Percentiles rank a stretch among this genome's conserved stretches.
phyloP scores from a whole-genome alignment of 2,888 invertebrate genomes.

The Cactoblastis cactorum region DNA sequence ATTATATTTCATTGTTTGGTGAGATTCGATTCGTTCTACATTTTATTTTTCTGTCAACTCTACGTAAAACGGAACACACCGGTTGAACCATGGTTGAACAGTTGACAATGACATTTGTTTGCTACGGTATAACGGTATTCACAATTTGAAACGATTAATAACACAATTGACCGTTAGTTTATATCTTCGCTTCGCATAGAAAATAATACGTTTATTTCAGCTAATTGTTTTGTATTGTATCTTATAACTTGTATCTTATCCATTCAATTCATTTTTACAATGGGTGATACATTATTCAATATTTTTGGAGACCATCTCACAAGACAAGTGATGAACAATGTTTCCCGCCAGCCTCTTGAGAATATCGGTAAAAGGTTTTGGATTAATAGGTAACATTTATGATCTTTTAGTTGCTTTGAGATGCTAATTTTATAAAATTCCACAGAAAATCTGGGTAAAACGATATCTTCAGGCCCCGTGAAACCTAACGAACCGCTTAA shows the following conservation, averaged over 20 bases:
- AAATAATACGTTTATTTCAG: not conserved
- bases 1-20: no score
- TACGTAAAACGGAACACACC: no score
- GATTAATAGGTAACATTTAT: not conserved
- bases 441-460: constrained; percentile 66
- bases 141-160: not conserved
- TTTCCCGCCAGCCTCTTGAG: constrained; percentile 56
- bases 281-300: constrained; percentile 61
- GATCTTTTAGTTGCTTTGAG: not conserved
- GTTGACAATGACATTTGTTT: no score
- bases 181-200: no score
- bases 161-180: not conserved
- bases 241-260: not conserved
- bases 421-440: constrained; percentile 13
- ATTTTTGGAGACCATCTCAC: constrained; percentile 62
- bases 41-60: no score
- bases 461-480: constrained; percentile 45
- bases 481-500: constrained; percentile 63
- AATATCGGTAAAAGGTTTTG: constrained; percentile 51
- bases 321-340: constrained; percentile 51
- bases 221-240: not conserved
- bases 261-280: constrained; percentile 21
- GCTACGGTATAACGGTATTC: no score
- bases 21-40: no score
- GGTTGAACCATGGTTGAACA: no score